Conservation (phyloP, 2,113 vertebrate genomes). For the Pelecanoides urinatrix region DNA sequence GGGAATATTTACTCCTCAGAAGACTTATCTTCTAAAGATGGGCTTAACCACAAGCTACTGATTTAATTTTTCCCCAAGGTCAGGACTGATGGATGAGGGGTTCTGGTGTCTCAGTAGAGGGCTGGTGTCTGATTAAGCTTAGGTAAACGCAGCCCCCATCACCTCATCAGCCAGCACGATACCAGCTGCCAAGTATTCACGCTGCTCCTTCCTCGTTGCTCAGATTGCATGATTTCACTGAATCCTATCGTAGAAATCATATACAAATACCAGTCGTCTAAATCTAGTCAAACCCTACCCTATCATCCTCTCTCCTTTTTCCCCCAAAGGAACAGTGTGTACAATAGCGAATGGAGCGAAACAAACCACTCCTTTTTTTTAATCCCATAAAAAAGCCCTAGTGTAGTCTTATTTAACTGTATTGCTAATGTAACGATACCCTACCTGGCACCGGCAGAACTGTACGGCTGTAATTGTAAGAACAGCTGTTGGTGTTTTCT, state of each 20-base stretch:
- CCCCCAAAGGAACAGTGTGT: not conserved
- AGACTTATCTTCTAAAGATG: not conserved
- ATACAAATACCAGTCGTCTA: not conserved
- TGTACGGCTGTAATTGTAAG: rapidly evolving
- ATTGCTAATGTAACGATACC: rapidly evolving
- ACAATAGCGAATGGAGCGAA: rapidly evolving
- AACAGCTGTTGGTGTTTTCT: not conserved
- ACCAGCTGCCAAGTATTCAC: not conserved
- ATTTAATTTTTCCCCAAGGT: not conserved
- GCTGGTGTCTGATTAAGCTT: not conserved
- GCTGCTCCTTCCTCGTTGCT: not conserved
- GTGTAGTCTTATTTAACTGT: not conserved
- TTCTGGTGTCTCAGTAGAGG: not conserved
- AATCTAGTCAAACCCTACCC: not conserved
- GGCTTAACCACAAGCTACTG: not conserved
- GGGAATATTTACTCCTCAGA: not conserved
- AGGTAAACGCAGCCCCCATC: not conserved
- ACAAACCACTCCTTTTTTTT: not conserved
- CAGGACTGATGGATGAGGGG: not conserved
- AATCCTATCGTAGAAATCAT: not conserved
- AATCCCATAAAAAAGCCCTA: not conserved
- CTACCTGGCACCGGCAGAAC: not conserved
- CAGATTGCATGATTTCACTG: not conserved
- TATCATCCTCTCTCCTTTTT: not conserved
- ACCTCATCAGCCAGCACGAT: not conserved